phyloP scores from a whole-genome alignment of 2,797 vertebrate genomes.

The Sebastes alutus region DNA sequence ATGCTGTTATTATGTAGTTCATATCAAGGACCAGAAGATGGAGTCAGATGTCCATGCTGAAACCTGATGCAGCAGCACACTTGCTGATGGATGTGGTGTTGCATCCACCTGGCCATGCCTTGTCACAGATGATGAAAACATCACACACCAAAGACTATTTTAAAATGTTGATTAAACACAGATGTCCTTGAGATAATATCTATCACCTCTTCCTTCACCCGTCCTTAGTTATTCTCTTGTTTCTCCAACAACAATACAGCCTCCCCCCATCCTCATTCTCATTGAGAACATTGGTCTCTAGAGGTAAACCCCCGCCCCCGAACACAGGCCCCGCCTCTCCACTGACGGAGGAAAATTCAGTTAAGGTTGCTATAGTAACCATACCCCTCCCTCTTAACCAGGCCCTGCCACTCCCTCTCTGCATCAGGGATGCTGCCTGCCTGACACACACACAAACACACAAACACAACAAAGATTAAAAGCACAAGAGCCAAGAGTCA shows the following conservation, averaged over 20 bases:
- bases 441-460: slow-evolving; percentile 1
- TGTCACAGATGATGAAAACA: neutral
- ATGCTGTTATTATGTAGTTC: slow-evolving; percentile 28
- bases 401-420: slow-evolving; percentile 53
- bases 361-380: slow-evolving; percentile 73
- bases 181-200: neutral
- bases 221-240: neutral
- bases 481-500: slow-evolving; percentile 58
- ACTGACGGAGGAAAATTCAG: slow-evolving; percentile 54
- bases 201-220: neutral
- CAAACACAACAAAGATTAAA: slow-evolving; percentile 12
- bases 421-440: slow-evolving; percentile 48
- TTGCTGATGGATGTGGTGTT: neutral
- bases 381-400: slow-evolving; percentile 41
- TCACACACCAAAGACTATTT: neutral
- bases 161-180: neutral
- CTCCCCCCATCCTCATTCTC: neutral
- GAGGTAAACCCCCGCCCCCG: slow-evolving; percentile 35
- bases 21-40: slow-evolving; percentile 41
- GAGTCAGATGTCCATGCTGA: slow-evolving; percentile 6
- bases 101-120: neutral
- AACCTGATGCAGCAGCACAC: neutral
- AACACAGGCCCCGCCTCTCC: slow-evolving; percentile 22
- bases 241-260: neutral
- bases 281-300: slow-evolving; percentile 26